Base-by-base conservation (phyloP, 1,140 invertebrate genomes). In the Ceratoteleas bidentatus region DNA sequence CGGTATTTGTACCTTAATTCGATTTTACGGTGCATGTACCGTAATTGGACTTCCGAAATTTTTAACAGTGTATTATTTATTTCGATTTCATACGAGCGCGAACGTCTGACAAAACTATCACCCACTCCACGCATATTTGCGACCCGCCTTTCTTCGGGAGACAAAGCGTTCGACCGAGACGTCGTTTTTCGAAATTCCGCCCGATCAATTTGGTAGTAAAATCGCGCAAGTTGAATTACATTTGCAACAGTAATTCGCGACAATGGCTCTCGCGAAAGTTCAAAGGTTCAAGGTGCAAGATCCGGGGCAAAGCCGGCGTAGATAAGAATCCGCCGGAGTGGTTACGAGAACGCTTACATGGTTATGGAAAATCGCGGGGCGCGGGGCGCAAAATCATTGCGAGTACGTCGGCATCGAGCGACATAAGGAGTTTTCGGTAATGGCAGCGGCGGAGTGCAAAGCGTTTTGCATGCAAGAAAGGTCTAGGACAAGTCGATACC, bases 401-500 rank as follows among this genome's bases (percentile, higher is more conserved):
- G 73, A 70, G 64, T 61, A 57, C 61, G 69, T 36, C 36, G 36
- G 58, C 70, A 66, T 70, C 65, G 69, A 75, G 74, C 65, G 50
- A 58, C 64, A 64, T 61, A 64, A 73, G 70, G 75, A 53, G 75
- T 66, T 75, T 78, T 69, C 53, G 47, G 81, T 79, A 83, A 79
- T 72, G 68, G 81, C 54, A 65, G 16, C 68, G 61, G 11, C 65
- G 13, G 69, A 78, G 68, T 74, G 74, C 56, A 54, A 83, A 73
- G 64, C 60, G 53, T 73, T 83, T 75, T 75, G 65, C 64, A 72
- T 66, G 65, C 75, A 75, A 75, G 70, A 75, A 83, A 83, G 81
- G 81, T 83, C 81, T 83, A 83, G 81, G 81, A 78, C 81, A 79
- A 83, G 81, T 76, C 81, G 72, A 78, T 76, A 79, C 72, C 52